Base-by-base conservation (phyloP, 2,888 invertebrate genomes). In the Monochamus alternatus region DNA sequence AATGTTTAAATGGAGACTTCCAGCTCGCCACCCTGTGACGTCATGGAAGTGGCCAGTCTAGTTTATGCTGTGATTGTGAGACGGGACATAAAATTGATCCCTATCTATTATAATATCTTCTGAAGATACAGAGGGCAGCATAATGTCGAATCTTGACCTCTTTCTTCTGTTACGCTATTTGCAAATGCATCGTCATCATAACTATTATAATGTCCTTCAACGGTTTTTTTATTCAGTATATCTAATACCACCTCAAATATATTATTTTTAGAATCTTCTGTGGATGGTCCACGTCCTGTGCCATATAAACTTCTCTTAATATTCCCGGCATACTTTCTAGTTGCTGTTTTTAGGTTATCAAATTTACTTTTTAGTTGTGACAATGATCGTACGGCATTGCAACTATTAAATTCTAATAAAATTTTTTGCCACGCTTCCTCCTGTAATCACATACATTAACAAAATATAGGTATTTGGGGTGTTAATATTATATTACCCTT, bases 391-490 rank as follows among this genome's bases (percentile, higher is more conserved):
- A 31, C 5, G 3, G 30, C 32, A 60, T 60, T 30, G 32, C 60
- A 60, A 60, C 60, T 60, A 60, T 60, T 60, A 31, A 60, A 60
- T 31, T 60, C 60, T 30, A 10, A 31, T 14, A 60, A 60, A 3
- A 60, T 10, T 60, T 31, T 60, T 60, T 60, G 60, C 60, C 60
- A 60, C 1, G 60, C 60, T 60, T 60, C 60, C 60, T 60, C 60
- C 60, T 60, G n/a, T 60, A 32, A 31, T 8, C 22, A 9, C 59
- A 31, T 32, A 60, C 5, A 30, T 12, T 60, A 32, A 12, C 32
- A 60, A 60, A 60, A 60, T 60, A 60, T 31, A 31, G 32, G 32
- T 60, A 32, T 60, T 32, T 8, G 60, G 10, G 9, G 9, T 14
- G 7, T 32, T 1, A 31, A 60, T 32, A 12, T 52, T 12, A 60